phyloP scores from a whole-genome alignment of 2,113 vertebrate species.

The Megaceryle torquata region DNA sequence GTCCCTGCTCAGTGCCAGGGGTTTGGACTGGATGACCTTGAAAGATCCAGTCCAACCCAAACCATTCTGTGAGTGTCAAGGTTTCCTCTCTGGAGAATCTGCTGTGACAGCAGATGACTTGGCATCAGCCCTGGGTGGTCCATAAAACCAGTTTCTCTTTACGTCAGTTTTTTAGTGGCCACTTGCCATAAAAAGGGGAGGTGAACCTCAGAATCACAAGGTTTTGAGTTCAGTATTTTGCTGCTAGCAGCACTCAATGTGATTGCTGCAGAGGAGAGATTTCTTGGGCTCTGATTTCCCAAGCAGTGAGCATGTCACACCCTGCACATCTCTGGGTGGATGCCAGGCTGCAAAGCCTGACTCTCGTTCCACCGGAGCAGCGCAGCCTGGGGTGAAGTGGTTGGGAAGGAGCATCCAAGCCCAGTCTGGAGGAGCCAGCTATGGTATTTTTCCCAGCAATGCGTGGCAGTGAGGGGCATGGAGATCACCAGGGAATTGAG shows the following conservation, averaged over 20 bases:
- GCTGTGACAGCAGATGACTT: not conserved
- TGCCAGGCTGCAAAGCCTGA: not conserved
- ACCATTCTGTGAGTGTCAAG: not conserved
- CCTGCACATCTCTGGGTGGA: not conserved
- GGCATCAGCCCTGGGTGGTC: not conserved
- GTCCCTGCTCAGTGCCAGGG: not conserved
- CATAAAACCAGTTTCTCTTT: not conserved
- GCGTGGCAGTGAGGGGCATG: fast-evolving
- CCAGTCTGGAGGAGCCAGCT: fast-evolving
- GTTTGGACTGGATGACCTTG: not conserved
- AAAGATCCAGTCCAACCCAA: not conserved
- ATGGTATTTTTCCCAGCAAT: not conserved
- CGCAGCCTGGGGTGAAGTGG: not conserved
- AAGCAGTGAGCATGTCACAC: fast-evolving
- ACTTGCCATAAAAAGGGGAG: not conserved
- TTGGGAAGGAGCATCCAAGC: not conserved
- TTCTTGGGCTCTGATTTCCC: not conserved
- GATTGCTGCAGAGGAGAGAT: not conserved
- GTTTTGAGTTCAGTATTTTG: not conserved
- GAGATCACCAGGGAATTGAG: not conserved
- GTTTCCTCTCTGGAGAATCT: not conserved
- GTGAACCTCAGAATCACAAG: fast-evolving
- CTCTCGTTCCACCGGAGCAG: not conserved
- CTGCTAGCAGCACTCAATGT: not conserved
- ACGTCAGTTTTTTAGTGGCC: not conserved